Evolutionary conservation across 2,888 invertebrate genomes (phyloP), one percentile per base, ranked within the genome.

Genomic region (Drosophila helvetica): DNA sequence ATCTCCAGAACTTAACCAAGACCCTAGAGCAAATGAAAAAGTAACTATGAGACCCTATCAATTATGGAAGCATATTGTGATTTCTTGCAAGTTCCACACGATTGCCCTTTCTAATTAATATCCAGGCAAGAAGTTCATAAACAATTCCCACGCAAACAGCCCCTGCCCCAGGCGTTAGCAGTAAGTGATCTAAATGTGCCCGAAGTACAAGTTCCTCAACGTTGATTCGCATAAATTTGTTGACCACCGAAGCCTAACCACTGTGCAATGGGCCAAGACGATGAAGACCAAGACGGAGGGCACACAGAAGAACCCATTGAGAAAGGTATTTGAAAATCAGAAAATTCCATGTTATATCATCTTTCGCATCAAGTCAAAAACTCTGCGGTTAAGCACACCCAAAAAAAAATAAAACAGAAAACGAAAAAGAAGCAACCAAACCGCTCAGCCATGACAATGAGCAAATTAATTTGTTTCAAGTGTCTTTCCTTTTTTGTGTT

Each of bases 191-290:
- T 52, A 52, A 54, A 42, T 42, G 27, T 71, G 60, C 50, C 55
- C 54, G 30, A 56, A 27, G 33, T 53, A 56, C 71, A 70, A 45
- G 63, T 70, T 56, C 30, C 25, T 55, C 1, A 56, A 45, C 27
- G 69, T 71, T 76, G 57, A 50, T 51, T 51, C 38, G 73, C 79
- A 86, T 81, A 84, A 77, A 86, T 79, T 81, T 75, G 71, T 74
- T 80, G 87, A 80, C 74, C 80, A 85, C 48, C 79, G 61, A 85
- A 87, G 88, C 88, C 51, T 63, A 71, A 81, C 86, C 69, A 56
- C 69, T 27, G 70, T 50, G 74, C 83, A 86, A 81, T 86, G 75
- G 66, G 64, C 78, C 83, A 64, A 7, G 58, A 60, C 63, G 54
- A 59, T n/a, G 55, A 50, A 25, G 25, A 68, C 57, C 22, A 22